Base-by-base conservation (phyloP, 1,140 invertebrate species). In the Hirudo medicinalis region DNA sequence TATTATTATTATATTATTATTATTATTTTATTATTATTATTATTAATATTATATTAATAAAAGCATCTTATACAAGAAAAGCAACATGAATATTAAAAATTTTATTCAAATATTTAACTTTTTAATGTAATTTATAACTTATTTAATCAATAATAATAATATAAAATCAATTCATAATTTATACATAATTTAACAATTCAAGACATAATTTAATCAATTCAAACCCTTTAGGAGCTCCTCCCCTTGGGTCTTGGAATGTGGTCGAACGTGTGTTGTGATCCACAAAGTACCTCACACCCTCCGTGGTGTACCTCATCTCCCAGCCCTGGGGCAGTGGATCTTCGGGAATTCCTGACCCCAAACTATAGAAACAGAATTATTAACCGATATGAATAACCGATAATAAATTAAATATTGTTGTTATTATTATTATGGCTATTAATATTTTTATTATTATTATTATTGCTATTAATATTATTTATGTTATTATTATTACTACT, bases 191-290 rank as follows among this genome's bases (percentile, higher is more conserved):
- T n/a, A n/a, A n/a, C n/a, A n/a, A n/a, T n/a, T n/a, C n/a, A n/a
- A n/a, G 11, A 49, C 43, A 49, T 49, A 49, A 49, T 49, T 15
- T 49, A 49, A 15, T 54, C 36, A n/a, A 25, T 6, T 25, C 69
- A 53, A 27, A 70, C 69, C 69, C 69, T 54, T 70, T 70, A 13
- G 32, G 32, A 17, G 25, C 32, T 3, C 69, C 69, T 22, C 69
- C 69, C 25, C 70, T 27, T 4, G 95, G 95, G 86, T 99, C 95
- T 78, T 96, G 84, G 84, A 97, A 98, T 74, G 95, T 98, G 17
- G 95, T 98, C 8, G 91, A 91, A 75, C 91, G 88, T n/a, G 90
- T 94, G 82, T 97, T 97, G 81, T 98, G 95, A 85, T 99, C 94
- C 54, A 99, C 94, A 85, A 98, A 99, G 83, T 98, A 99, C 55